Evolutionary conservation across 2,888 invertebrate genomes (phyloP).

Genomic region (Acronicta aceris): DNA sequence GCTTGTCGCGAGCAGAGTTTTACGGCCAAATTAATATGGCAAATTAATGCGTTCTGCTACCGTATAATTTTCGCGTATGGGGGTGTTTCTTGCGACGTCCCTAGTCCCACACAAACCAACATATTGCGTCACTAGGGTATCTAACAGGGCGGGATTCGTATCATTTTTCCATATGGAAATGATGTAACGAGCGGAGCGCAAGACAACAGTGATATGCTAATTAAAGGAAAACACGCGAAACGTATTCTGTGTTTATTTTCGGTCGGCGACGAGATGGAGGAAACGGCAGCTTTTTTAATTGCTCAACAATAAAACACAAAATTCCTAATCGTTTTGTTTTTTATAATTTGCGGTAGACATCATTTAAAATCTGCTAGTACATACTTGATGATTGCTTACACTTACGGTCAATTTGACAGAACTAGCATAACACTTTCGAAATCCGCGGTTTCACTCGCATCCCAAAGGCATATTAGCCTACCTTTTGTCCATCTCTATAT

Average conservation of each 20-base stretch:
- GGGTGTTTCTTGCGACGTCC: conserved; percentile 81
- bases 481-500: no score
- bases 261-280: conserved; percentile 74
- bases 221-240: conserved; percentile 86
- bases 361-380: neutral
- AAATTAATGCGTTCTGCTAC: conserved; percentile 88
- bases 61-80: conserved; percentile 86
- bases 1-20: conserved; percentile 88
- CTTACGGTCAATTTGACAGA: no score
- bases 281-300: conserved; percentile 58
- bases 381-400: no score
- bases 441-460: no score
- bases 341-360: neutral
- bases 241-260: conserved; percentile 82
- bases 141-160: conserved; percentile 75
- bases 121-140: conserved; percentile 63
- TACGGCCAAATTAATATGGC: conserved; percentile 90
- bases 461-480: no score
- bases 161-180: conserved; percentile 89
- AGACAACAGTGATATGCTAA: conserved; percentile 88
- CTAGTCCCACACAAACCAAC: conserved; percentile 55
- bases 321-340: conserved; percentile 22
- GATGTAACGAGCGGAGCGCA: conserved; percentile 82
- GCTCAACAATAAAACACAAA: conserved; percentile 36
- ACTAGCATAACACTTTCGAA: no score